A percentile compares a stretch with the other conserved stretches of the same genome.
phyloP scores from a whole-genome alignment of 2,888 invertebrate species.

The Pemphredon lugubris region DNA sequence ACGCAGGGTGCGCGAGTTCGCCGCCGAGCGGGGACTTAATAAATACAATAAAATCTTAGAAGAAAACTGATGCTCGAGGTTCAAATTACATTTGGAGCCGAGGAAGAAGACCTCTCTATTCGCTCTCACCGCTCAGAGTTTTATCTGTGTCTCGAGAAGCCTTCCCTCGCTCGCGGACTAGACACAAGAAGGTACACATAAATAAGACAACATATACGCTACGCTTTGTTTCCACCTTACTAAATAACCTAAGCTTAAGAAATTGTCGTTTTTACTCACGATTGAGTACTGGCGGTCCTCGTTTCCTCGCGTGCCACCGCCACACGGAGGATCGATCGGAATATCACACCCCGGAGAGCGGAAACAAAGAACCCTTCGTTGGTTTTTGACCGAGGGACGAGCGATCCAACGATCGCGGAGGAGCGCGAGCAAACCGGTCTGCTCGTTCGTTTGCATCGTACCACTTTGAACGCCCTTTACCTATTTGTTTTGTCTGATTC shows the following conservation, averaged over 20 bases:
- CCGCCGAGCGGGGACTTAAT: constrained; percentile 53
- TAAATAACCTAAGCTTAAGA: constrained; percentile 49
- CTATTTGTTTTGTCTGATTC: constrained; percentile 20
- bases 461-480: constrained; percentile 20
- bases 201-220: constrained; percentile 71
- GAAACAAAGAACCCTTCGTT: too few species aligned
- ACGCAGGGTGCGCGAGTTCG: constrained; percentile 17
- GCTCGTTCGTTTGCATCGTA: constrained; percentile 38
- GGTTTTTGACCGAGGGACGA: too few species aligned
- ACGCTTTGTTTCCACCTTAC: constrained; percentile 23
- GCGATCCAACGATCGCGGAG: too few species aligned
- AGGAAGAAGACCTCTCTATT: constrained; percentile 8
- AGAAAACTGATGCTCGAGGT: constrained; percentile 61
- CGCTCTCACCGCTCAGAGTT: constrained; percentile 32
- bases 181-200: constrained; percentile 80
- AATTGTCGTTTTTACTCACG: constrained; percentile 46
- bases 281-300: constrained; percentile 45
- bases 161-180: constrained; percentile 74
- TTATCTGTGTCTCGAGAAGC: constrained; percentile 33
- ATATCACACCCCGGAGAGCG: background rate
- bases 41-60: constrained; percentile 69
- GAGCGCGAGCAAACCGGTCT: constrained; percentile 14
- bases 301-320: background rate
- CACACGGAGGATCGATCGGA: background rate
- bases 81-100: constrained; percentile 24